Percentiles rank a stretch among this genome's conserved stretches.
Conservation (phyloP, 2,888 invertebrate species). For the Fabriciana adippe region DNA sequence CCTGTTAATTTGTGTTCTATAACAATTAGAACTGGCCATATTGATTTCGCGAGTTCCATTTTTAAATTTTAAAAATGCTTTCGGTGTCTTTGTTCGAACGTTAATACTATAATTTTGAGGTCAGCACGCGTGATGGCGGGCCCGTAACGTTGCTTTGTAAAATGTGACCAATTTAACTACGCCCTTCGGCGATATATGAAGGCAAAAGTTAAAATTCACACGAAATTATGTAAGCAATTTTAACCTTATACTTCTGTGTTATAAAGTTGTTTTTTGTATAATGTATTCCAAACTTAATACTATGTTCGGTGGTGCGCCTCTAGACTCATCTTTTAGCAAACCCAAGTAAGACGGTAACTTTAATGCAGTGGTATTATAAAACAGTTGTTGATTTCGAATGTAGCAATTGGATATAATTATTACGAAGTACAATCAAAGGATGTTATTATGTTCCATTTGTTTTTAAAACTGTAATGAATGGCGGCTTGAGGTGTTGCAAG, state of each 20-base stretch:
- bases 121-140: constrained; percentile 57
- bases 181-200: constrained; percentile 44
- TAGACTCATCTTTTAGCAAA: constrained; percentile 47
- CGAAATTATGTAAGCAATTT: constrained; percentile 15
- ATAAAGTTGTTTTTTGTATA: constrained; percentile 24
- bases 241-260: background rate
- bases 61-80: constrained; percentile 50
- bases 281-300: background rate
- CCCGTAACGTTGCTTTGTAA: constrained; percentile 58
- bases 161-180: constrained; percentile 59
- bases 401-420: constrained; percentile 60
- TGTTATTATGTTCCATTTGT: constrained; percentile 64
- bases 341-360: constrained; percentile 44
- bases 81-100: constrained; percentile 58
- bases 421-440: constrained; percentile 55
- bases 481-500: constrained; percentile 52
- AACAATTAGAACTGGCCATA: constrained; percentile 60
- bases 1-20: constrained; percentile 65
- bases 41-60: constrained; percentile 55
- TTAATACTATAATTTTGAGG: constrained; percentile 67
- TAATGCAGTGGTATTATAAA: constrained; percentile 52
- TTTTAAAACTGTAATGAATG: constrained; percentile 59
- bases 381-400: constrained; percentile 70
- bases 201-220: constrained; percentile 14
- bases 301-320: constrained; percentile 18